These are phyloP conservation scores for Scyliorhinus canicula DNA, from an alignment of 2,797 vertebrate genomes.

Conservation along the genomic window DNA sequence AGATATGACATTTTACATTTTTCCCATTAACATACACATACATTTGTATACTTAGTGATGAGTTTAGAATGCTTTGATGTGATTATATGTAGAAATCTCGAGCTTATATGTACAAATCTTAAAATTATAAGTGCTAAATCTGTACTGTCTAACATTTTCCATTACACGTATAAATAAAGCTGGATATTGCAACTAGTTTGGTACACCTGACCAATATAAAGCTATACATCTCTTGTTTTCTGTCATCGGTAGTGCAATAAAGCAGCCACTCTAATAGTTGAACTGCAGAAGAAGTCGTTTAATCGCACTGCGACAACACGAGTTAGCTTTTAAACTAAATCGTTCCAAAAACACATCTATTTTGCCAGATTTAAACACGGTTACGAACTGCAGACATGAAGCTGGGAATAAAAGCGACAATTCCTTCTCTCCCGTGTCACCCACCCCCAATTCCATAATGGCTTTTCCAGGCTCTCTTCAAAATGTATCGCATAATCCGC, in stretches of 20 bases:
- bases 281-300: neutral
- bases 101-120: no score
- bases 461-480: constrained; percentile 3
- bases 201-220: neutral
- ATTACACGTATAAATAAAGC: neutral
- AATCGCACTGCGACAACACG: neutral
- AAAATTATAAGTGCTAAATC: neutral
- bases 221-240: neutral
- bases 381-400: neutral
- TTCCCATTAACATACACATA: neutral
- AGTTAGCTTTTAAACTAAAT: neutral
- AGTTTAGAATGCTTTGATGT: neutral
- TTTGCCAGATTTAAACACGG: neutral
- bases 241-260: neutral
- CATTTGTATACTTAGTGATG: neutral
- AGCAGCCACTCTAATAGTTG: neutral
- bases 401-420: neutral
- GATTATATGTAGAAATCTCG: neutral
- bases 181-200: neutral
- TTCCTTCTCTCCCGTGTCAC: neutral
- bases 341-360: neutral
- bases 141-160: neutral
- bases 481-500: constrained; percentile 10
- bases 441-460: constrained; percentile 9
- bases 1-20: neutral